Conservation (phyloP, 2,797 vertebrate species). For the Helostoma temminkii region DNA sequence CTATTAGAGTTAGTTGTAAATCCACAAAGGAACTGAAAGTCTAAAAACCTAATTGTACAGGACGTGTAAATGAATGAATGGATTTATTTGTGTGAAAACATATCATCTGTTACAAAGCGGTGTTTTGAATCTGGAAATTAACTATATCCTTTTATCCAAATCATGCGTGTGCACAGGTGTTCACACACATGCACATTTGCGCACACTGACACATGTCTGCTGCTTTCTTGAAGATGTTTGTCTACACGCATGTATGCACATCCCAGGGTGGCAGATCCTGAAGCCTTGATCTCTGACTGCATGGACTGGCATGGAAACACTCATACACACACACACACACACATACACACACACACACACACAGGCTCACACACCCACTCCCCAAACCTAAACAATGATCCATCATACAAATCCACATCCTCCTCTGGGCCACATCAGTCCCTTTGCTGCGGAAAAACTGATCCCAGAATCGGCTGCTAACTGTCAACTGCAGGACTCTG, state of each 20-base stretch:
- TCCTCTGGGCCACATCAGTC: constrained; percentile 84
- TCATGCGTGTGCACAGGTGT: background rate
- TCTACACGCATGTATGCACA: constrained; percentile 41
- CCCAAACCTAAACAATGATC: constrained; percentile 82
- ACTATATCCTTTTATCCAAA: background rate
- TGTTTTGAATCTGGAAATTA: constrained; percentile 3
- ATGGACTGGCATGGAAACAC: constrained; percentile 63
- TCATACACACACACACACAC: constrained; percentile 27
- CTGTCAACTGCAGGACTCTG: constrained; percentile 76
- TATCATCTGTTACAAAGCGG: background rate
- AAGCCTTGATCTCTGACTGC: constrained; percentile 57
- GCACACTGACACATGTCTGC: constrained; percentile 29
- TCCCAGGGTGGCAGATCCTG: constrained; percentile 20
- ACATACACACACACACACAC: constrained; percentile 29
- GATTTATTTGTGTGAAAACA: constrained; percentile 4
- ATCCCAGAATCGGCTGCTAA: constrained; percentile 82
- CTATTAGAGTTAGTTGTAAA: background rate
- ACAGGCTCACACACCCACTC: constrained; percentile 66
- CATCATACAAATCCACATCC: constrained; percentile 85
- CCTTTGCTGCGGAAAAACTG: constrained; percentile 79
- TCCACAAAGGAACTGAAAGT: background rate
- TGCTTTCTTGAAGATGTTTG: constrained; percentile 53
- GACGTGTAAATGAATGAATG: background rate
- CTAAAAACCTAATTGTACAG: background rate
- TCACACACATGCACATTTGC: background rate